These are phyloP conservation scores for Crocuta crocuta DNA, from an alignment of 2,113 vertebrate species.

Conservation along the genomic window DNA sequence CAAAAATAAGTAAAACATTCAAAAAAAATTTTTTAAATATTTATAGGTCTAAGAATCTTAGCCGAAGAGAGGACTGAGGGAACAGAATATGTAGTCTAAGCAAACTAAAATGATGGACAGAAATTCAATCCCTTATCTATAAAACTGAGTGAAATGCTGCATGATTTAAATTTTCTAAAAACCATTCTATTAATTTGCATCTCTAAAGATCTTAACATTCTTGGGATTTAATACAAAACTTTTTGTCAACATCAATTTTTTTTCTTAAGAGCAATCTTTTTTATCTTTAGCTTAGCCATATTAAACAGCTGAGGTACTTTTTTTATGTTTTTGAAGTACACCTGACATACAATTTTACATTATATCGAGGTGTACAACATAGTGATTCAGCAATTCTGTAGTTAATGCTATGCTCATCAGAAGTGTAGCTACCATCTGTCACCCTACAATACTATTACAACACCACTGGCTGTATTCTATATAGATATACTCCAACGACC, in stretches of 20 bases:
- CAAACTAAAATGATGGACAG: constrained; percentile 16
- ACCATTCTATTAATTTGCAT: constrained; percentile 1
- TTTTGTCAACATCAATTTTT: constrained; percentile 27
- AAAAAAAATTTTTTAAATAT: not conserved
- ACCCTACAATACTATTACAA: not conserved
- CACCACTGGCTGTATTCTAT: not conserved
- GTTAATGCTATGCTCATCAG: not conserved
- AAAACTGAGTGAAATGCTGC: constrained; percentile 6
- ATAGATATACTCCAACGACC: not conserved
- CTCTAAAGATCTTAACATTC: not conserved
- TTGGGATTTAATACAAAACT: not conserved
- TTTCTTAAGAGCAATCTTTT: not conserved
- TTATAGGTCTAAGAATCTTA: not conserved
- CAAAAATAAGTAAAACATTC: too few species aligned
- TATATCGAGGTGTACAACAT: not conserved
- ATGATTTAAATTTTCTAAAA: constrained; percentile 19
- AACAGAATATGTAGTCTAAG: not conserved
- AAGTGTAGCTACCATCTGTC: not conserved
- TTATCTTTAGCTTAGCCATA: constrained; percentile 11
- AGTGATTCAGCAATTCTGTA: not conserved
- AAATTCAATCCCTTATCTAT: constrained; percentile 31
- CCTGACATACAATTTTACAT: not conserved
- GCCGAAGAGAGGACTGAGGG: not conserved
- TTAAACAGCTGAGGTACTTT: not conserved
- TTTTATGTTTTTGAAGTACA: not conserved